phyloP scores from a whole-genome alignment of 1,140 invertebrate genomes.

The Ips typographus region DNA sequence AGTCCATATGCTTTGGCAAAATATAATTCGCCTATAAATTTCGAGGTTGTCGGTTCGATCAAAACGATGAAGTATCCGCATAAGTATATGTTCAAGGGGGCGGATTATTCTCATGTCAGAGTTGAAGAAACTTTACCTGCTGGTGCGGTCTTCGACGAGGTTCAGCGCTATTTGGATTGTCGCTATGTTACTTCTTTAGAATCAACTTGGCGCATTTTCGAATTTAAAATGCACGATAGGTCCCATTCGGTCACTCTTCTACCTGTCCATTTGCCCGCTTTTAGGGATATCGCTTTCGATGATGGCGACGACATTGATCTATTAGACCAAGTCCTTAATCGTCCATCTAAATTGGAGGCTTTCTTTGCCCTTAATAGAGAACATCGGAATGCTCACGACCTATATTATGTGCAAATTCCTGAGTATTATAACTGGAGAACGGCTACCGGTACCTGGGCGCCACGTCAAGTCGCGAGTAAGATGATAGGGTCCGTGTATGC shows the following conservation, averaged over 20 bases:
- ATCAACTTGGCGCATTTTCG: slow-evolving; percentile 22
- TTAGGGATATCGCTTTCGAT: not conserved
- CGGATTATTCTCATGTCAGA: not conserved
- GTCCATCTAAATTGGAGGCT: too few species aligned
- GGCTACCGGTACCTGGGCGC: too few species aligned
- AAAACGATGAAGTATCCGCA: slow-evolving; percentile 11
- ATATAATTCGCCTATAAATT: slow-evolving; percentile 15
- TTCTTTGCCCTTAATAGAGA: too few species aligned
- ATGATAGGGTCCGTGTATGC: not conserved
- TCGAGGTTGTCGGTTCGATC: slow-evolving; percentile 8
- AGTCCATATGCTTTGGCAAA: not conserved
- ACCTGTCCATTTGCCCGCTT: slow-evolving; percentile 15
- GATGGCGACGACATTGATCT: not conserved
- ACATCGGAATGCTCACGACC: too few species aligned
- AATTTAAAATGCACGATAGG: slow-evolving; percentile 16
- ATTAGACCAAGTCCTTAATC: not conserved
- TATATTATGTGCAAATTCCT: too few species aligned
- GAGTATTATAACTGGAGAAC: too few species aligned
- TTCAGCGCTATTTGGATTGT: not conserved
- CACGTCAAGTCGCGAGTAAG: too few species aligned
- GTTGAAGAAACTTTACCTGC: not conserved
- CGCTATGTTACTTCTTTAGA: slow-evolving; percentile 24
- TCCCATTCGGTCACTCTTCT: slow-evolving; percentile 23
- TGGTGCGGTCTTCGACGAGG: not conserved
- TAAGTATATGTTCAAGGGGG: slow-evolving; percentile 18